phyloP scores from a whole-genome alignment of 2,888 invertebrate species.

The Pristionchus fissidentatus region DNA sequence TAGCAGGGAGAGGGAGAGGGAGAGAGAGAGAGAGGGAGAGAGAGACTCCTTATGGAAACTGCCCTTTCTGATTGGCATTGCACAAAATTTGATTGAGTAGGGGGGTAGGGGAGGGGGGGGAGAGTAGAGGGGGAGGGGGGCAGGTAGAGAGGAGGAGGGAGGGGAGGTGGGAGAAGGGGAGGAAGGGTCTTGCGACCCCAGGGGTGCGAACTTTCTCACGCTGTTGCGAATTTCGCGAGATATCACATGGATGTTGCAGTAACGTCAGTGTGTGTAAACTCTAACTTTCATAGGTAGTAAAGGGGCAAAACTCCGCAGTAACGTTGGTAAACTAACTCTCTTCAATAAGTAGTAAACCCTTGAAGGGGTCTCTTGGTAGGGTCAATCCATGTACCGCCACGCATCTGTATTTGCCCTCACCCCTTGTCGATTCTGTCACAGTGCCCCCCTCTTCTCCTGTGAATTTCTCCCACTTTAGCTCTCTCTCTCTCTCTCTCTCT shows the following conservation, averaged over 20 bases:
- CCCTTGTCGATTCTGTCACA: no score
- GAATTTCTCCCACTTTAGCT: constrained; percentile 10
- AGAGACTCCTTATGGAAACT: constrained; percentile 6
- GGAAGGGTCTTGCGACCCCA: not conserved
- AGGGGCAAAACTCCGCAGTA: no score
- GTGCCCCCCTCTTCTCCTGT: not conserved
- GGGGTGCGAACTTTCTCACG: constrained; percentile 23
- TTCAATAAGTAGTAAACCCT: no score
- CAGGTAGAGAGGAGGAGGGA: not conserved
- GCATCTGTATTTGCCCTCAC: no score
- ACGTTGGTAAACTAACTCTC: no score
- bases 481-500: not conserved
- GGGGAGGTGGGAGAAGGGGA: not conserved
- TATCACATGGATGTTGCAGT: not conserved
- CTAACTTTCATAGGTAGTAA: no score
- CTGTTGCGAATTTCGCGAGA: not conserved
- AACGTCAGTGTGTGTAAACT: not conserved
- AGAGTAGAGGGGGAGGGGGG: not conserved
- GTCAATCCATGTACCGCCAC: no score
- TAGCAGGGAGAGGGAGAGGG: not conserved
- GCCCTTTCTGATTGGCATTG: constrained; percentile 49
- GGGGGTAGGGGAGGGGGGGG: not conserved
- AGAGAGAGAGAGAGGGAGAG: not conserved
- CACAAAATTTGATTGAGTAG: constrained; percentile 49
- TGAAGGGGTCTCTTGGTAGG: no score